phyloP scores from a whole-genome alignment of 2,797 vertebrate species.

The Gambelia wislizenii region DNA sequence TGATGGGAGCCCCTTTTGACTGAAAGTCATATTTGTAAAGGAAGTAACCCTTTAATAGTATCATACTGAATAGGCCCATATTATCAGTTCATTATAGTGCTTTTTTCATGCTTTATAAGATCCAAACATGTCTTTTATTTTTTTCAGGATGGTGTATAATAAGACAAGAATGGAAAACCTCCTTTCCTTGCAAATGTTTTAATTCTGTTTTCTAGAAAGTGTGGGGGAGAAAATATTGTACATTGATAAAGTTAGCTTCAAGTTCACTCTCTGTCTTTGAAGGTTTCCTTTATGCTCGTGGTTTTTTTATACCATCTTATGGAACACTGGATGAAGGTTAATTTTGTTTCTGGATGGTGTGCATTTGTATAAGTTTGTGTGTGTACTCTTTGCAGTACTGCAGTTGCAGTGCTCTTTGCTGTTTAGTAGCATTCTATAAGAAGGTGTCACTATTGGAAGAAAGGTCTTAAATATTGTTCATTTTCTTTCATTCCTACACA shows the following conservation, averaged over 20 bases:
- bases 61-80: neutral
- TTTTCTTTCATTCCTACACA: neutral
- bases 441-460: neutral
- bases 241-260: neutral
- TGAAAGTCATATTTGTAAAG: neutral
- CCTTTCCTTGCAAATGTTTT: neutral
- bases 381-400: too few species aligned
- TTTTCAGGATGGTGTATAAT: neutral
- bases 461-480: neutral
- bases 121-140: neutral
- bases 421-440: neutral
- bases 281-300: neutral
- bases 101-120: neutral
- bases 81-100: neutral
- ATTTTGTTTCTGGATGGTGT: neutral
- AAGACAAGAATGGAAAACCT: neutral
- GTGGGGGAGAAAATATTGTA: neutral
- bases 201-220: neutral
- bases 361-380: conserved; percentile 12
- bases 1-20: neutral
- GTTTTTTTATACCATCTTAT: neutral
- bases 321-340: neutral
- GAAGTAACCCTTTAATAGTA: neutral
- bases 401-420: too few species aligned
- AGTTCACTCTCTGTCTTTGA: conserved; percentile 27